A percentile compares a stretch with the other conserved stretches of the same genome.
phyloP scores from a whole-genome alignment of 2,797 vertebrate species.

The Loriculus beryllinus region DNA sequence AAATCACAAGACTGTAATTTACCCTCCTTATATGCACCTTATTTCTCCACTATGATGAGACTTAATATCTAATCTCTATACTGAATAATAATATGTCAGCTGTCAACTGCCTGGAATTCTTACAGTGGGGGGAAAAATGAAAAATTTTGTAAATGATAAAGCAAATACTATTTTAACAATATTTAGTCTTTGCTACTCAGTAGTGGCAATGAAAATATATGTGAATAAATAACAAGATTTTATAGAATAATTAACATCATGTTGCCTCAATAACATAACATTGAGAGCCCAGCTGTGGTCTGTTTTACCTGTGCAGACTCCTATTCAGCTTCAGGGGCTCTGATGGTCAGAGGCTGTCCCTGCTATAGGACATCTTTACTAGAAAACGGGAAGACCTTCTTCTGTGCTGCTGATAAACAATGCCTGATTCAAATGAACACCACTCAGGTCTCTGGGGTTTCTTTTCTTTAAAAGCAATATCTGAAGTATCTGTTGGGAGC shows the following conservation, averaged over 20 bases:
- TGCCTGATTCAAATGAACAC: background rate
- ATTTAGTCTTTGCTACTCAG: background rate
- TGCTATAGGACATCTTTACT: background rate
- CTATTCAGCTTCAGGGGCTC: background rate
- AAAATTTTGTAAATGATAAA: background rate
- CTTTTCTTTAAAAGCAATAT: background rate
- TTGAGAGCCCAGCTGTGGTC: background rate
- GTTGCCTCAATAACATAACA: background rate
- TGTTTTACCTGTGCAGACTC: background rate
- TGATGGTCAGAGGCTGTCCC: background rate
- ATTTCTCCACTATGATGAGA: background rate
- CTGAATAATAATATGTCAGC: background rate
- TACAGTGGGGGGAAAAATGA: background rate
- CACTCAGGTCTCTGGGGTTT: background rate
- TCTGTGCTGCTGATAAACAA: background rate
- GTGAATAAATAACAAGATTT: background rate
- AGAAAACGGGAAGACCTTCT: background rate
- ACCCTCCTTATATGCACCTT: background rate
- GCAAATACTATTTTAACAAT: background rate
- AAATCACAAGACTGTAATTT: background rate
- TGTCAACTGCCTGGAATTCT: constrained; percentile 3
- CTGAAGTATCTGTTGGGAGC: background rate
- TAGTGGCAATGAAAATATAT: background rate
- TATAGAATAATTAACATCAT: background rate
- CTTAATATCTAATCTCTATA: background rate